Conservation (phyloP, 2,797 vertebrate species). For the Scarus forsteni region DNA sequence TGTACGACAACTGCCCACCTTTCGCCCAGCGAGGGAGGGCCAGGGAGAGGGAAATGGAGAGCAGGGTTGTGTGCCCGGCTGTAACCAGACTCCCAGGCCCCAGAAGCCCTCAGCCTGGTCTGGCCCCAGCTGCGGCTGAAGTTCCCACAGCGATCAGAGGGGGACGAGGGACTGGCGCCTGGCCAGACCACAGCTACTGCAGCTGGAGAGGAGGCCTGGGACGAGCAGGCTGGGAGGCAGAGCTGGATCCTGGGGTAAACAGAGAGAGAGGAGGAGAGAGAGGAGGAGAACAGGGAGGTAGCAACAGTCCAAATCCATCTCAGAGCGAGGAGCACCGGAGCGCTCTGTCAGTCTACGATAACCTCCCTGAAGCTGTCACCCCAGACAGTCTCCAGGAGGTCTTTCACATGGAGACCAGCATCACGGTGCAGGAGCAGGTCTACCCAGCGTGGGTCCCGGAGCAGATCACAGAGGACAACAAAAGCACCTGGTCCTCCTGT, state of each 20-base stretch:
- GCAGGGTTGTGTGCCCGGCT: slow-evolving; percentile 49
- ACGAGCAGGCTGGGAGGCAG: slow-evolving; percentile 59
- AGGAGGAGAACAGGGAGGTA: slow-evolving; percentile 43
- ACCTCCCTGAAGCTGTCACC: slow-evolving; percentile 59
- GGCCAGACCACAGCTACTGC: slow-evolving; percentile 77
- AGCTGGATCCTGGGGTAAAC: slow-evolving; percentile 39
- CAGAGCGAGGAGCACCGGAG: slow-evolving; percentile 71
- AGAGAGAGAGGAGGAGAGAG: slow-evolving; percentile 54
- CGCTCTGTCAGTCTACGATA: slow-evolving; percentile 81
- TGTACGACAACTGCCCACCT: slow-evolving; percentile 77
- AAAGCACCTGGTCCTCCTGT: slow-evolving; percentile 74
- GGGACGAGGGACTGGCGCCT: slow-evolving; percentile 68
- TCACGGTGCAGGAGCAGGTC: slow-evolving; percentile 45
- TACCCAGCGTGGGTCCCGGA: slow-evolving; percentile 41
- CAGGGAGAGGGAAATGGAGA: slow-evolving; percentile 67
- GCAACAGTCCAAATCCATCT: slow-evolving; percentile 53
- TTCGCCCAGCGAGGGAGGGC: slow-evolving; percentile 65
- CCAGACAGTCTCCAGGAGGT: slow-evolving; percentile 47
- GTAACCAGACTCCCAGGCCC: slow-evolving; percentile 68
- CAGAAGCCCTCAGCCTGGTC: slow-evolving; percentile 55
- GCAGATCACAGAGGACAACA: slow-evolving; percentile 47
- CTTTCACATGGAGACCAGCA: slow-evolving; percentile 59
- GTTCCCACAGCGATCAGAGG: slow-evolving; percentile 67
- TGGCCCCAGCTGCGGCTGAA: slow-evolving; percentile 68
- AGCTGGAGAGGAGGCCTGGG: slow-evolving; percentile 68